phyloP scores from a whole-genome alignment of 2,113 vertebrate genomes.

The Gymnogyps californianus region DNA sequence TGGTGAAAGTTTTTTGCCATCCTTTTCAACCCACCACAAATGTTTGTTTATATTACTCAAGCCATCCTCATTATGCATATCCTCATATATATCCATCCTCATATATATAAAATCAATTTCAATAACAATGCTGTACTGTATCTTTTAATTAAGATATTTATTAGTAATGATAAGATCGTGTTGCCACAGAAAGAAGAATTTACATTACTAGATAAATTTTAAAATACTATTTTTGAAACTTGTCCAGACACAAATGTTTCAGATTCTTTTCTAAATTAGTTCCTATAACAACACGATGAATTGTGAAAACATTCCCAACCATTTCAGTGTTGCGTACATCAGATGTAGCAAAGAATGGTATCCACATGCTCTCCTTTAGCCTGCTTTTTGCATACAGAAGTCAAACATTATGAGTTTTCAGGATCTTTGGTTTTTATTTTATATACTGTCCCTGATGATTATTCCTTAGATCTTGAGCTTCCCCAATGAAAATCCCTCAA shows the following conservation, averaged over 20 bases:
- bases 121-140: not conserved
- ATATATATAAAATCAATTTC: not conserved
- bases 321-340: not conserved
- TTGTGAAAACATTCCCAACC: not conserved
- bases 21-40: not conserved
- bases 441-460: not conserved
- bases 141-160: not conserved
- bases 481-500: not conserved
- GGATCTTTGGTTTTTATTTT: not conserved
- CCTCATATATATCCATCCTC: no score
- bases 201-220: not conserved
- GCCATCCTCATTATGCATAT: not conserved
- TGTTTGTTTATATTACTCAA: not conserved
- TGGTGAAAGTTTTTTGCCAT: not conserved
- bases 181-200: not conserved
- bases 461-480: not conserved
- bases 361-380: not conserved
- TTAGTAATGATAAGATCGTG: not conserved
- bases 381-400: not conserved
- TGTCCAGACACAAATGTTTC: not conserved
- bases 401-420: not conserved
- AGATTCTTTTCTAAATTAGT: not conserved
- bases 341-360: not conserved
- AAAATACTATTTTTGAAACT: not conserved
- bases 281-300: not conserved